Evolutionary conservation across 2,888 invertebrate genomes (phyloP), one percentile per base, ranked within the genome.

Genomic region (Acrobasis repandana): DNA sequence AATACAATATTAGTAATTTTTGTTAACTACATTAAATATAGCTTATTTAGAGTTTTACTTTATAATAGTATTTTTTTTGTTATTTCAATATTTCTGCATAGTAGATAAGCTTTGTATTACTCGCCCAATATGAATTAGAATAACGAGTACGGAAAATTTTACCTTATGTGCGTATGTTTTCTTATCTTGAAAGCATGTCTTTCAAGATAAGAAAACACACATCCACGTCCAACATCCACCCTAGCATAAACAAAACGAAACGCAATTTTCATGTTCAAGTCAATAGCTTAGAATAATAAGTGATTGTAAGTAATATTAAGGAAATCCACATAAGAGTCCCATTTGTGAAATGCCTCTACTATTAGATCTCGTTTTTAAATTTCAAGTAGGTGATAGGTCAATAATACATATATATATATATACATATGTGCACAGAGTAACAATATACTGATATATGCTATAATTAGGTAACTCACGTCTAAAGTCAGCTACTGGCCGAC

Each of bases 201-300:
- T 65, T 64, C 59, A 66, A 83, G 85, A 89, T 90, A 88, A 88
- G 80, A 74, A 71, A 75, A 70, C 75, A 79, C 76, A 74, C 76
- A 73, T 72, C 72, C 79, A 78, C 76, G 76, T 70, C 67, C 5
- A 43, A 14, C 14, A 14, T 43, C 69, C 73, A 76, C 85, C 88
- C 86, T 70, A 76, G 78, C 77, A 82, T 88, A 90, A 28, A 28
- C 28, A 28, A 28, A 28, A 28, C 28, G 82, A 78, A 88, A 90
- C 87, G 86, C 87, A 90, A 90, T 90, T 90, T 91, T 88, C 86
- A 77, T 90, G 84, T 90, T 89, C 82, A 83, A 89, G 84, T 90
- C 90, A 90, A 91, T 90, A 90, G 90, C 88, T 88, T 82, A 90
- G 90, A 91, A 92, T 91, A 92, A 91, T 90, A 91, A 88, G 90